Base-by-base conservation (phyloP, 1,140 invertebrate genomes). In the Papilio glaucus region DNA sequence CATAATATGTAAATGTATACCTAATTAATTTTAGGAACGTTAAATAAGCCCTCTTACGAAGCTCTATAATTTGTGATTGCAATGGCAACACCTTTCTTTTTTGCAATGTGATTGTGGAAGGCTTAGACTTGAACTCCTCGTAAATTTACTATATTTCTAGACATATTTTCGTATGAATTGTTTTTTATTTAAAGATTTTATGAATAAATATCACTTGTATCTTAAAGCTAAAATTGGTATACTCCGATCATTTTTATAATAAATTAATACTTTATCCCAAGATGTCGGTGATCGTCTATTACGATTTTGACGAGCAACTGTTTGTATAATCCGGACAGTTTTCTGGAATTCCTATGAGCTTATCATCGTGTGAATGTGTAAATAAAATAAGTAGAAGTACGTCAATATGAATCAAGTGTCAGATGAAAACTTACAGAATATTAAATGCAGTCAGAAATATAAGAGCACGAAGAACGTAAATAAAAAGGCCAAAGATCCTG, bases 21-120 rank as follows among this genome's bases (percentile, higher is more conserved):
- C n/a, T n/a, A n/a, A n/a, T n/a, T n/a, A n/a, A n/a, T n/a, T 29
- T 61, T 61, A 15, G 7, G 29, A 61, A 61, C 60, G 12, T 61
- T 37, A 7, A n/a, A 61, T 37, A 68, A 45, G 21, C 7, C 26
- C n/a, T 49, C n/a, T 26, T 68, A 41, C 65, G 41, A 68, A 45
- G 39, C 21, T 68, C 8, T 29, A 42, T 10, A 49, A 72, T 74
- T 77, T 75, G 41, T 13, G 38, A 68, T 45, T n/a, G n/a, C n/a
- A n/a, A 42, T 80, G 75, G 80, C 70, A 74, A 84, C 79, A 79
- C 71, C 49, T 26, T 76, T 73, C 77, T 86, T 85, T 89, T 91
- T 92, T 92, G 87, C 87, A 92, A 92, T 92, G 90, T 90, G 88
- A 89, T 89, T 88, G 88, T 88, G 83, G 85, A 86, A 87, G 84